These are phyloP conservation scores for Campylorhamphus procurvoides DNA, from an alignment of 2,113 vertebrate species.

Conservation along the genomic window DNA sequence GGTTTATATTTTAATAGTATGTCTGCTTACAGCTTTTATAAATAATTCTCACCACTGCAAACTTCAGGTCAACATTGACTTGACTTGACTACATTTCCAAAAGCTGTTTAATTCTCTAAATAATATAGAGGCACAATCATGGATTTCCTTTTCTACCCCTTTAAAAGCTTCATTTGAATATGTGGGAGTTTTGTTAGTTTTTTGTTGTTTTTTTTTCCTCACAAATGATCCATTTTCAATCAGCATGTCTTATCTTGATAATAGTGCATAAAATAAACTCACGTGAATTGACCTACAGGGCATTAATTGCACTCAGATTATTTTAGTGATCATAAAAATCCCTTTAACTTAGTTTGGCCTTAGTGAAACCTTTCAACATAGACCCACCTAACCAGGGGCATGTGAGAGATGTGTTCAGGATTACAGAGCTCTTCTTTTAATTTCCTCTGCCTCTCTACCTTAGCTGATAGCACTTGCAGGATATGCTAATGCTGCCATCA, in stretches of 20 bases:
- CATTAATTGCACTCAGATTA: neutral
- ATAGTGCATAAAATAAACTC: neutral
- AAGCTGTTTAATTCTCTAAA: neutral
- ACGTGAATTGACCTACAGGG: neutral
- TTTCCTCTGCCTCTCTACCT: neutral
- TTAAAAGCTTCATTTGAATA: neutral
- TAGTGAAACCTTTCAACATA: neutral
- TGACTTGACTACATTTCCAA: neutral
- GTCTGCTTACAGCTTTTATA: neutral
- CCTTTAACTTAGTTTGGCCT: neutral
- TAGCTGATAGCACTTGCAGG: neutral
- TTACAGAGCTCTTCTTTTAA: neutral
- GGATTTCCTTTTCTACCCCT: neutral
- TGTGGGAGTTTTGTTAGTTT: neutral
- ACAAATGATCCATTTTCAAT: neutral
- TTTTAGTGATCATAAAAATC: neutral
- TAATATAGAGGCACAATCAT: neutral
- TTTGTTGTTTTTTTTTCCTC: neutral
- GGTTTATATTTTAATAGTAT: neutral
- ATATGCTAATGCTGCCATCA: neutral
- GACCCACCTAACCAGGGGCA: neutral
- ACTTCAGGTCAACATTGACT: neutral
- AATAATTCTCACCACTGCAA: neutral
- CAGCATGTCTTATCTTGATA: neutral
- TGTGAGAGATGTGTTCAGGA: neutral